Percentiles rank a stretch among this genome's conserved stretches.
These are phyloP conservation scores for Picathartes gymnocephalus DNA, from an alignment of 2,113 vertebrate species.

Conservation along the genomic window DNA sequence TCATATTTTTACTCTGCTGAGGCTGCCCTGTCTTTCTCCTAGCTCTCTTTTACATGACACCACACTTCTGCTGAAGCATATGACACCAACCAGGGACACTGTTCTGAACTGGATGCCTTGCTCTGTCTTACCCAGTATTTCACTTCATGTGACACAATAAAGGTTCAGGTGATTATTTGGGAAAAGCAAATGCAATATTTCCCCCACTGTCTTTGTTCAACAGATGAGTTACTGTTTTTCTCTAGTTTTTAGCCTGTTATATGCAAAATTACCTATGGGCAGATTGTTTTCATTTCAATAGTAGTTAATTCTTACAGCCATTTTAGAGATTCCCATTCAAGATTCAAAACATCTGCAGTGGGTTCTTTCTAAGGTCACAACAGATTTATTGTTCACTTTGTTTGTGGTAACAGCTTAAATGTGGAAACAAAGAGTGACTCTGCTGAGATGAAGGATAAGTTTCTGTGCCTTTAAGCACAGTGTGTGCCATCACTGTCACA, in stretches of 20 bases:
- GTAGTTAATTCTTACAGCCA: neutral
- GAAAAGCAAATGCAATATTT: neutral
- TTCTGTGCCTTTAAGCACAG: neutral
- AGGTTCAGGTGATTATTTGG: neutral
- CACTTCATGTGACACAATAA: neutral
- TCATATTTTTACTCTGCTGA: neutral
- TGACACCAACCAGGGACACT: accelerated
- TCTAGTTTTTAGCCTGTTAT: neutral
- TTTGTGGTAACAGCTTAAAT: neutral
- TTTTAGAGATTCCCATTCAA: neutral
- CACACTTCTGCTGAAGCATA: neutral
- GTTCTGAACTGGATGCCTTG: accelerated
- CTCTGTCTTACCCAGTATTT: neutral
- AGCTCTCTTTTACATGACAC: neutral
- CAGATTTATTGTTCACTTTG: accelerated
- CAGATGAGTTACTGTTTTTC: neutral
- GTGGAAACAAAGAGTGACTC: neutral
- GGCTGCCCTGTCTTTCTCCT: neutral
- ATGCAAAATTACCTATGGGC: neutral
- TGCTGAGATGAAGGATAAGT: neutral
- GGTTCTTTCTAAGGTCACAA: neutral
- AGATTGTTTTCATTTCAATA: neutral
- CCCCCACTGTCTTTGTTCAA: neutral
- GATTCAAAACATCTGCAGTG: neutral
- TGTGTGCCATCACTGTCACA: neutral